Base-by-base conservation (phyloP, 1,140 invertebrate genomes). In the Carposina sasakii region DNA sequence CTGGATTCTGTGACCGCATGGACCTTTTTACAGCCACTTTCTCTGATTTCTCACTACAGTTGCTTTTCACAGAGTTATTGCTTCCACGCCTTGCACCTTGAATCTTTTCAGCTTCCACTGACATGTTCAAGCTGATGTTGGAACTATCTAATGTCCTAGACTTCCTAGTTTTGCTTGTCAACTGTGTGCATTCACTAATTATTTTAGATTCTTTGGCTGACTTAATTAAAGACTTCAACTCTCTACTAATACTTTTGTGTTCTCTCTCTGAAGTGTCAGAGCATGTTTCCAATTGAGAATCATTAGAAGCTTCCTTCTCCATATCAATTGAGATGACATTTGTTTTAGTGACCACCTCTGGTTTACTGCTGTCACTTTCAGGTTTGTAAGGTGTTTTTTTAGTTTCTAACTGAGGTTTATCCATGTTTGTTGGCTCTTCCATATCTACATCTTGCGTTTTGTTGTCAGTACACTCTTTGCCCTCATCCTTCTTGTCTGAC, bases 1-100 rank as follows among this genome's bases (percentile, higher is more conserved):
- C 88, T 16, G 87, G 83, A 65, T 89, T 89, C 58, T 88, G 84
- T 15, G 86, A 89, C 33, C 88, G 63, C 71, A 88, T 85, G 1
- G 81, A 84, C 28, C 83, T 65, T 46, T 84, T 85, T 5, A 62
- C 36, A 6, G 50, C 48, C n/a, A 47, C 44, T 21, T 77, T 78
- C 1, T 82, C 72, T 22, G 73, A 75, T 31, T 71, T 71, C 30
- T 81, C 81, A 64, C 71, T 81, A 20, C 66, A 68, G 40, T 62
- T 85, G 37, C 74, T 84, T 30, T 69, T 63, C 28, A 70, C 67
- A 12, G 82, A 84, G 42, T 71, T 75, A 37, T 56, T 62, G 66
- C 83, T 85, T 44, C 63, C 62, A n/a, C 81, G 53, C 55, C 81
- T 60, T 5, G 36, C 41, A 6, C 58, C 58, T 31, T 66, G 51